Base-by-base conservation (phyloP, 2,888 invertebrate species). In the Pecten maximus region DNA sequence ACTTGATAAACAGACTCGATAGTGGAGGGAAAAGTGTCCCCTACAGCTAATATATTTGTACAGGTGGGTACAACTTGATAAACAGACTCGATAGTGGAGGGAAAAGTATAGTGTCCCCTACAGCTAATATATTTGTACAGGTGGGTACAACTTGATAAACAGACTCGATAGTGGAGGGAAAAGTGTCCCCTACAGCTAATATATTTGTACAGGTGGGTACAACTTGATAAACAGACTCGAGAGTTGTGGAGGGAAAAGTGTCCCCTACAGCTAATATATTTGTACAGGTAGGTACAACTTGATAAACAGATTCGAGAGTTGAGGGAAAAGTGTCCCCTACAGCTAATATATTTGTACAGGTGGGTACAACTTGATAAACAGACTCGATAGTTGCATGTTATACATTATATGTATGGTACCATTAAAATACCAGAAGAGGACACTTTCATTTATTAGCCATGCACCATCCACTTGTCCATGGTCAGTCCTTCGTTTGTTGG, bases 261-360 rank as follows among this genome's bases (percentile, higher is more conserved):
- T 98, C 98, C 39, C 97, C 99, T 35, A 98, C 98, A 54, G 98
- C 98, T 92, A 98, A 98, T 96, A 97, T 99, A n/a, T 97, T 98
- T 54, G 98, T 98, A 1, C 99, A 99, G 97, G 97, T 97, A 93
- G 89, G 91, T 90, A 19, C 2, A 54, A 44, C 4, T 23, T 28
- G 74, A 35, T 35, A 35, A 35, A 35, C 35, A 74, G 35, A 28
- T 35, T 35, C 4, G n/a, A n/a, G 2, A 15, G 1, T 98, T 35
- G 98, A 98, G 91, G 98, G 98, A 91, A 98, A 98, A 96, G 98
- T 98, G 44, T 98, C 98, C 39, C 97, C 99, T 35, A 98, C 98
- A 54, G 98, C 98, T 92, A 98, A 98, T 96, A 97, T 99, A 23
- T 97, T 98, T 54, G 98, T 98, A 1, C 99, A 99, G 97, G 97